A percentile compares a stretch with the other conserved stretches of the same genome.
Conservation (phyloP, 2,113 vertebrate species). For the Ictalurus furcatus region DNA sequence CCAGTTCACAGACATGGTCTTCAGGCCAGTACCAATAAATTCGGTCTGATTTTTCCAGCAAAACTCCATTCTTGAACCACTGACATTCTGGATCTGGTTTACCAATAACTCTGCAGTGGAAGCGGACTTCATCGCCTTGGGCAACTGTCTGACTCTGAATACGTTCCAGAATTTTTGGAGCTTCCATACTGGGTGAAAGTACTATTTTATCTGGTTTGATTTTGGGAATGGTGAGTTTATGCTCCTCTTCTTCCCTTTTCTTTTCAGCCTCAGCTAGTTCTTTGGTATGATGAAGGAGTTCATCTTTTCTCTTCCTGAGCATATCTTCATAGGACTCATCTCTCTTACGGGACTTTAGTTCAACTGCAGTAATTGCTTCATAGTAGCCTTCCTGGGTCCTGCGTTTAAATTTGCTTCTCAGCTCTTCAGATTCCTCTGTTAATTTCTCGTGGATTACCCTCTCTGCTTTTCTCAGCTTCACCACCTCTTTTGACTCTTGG, state of each 20-base stretch:
- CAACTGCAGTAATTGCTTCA: constrained; percentile 95
- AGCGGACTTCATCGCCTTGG: constrained; percentile 85
- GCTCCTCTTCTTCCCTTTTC: constrained; percentile 81
- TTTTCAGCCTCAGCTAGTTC: constrained; percentile 88
- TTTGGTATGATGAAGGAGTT: constrained; percentile 90
- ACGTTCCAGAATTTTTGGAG: constrained; percentile 92
- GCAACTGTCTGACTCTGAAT: constrained; percentile 93
- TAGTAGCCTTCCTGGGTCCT: constrained; percentile 97
- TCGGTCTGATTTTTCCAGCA: constrained; percentile 88
- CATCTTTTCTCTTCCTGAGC: constrained; percentile 92
- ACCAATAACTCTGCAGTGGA: constrained; percentile 87
- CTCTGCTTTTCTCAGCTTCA: constrained; percentile 89
- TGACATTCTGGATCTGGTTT: constrained; percentile 94
- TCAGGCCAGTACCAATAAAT: constrained; percentile 96
- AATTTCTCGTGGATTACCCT: constrained; percentile 87
- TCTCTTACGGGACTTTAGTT: constrained; percentile 92
- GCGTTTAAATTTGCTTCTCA: constrained; percentile 96
- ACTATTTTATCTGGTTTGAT: constrained; percentile 88
- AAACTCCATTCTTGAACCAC: constrained; percentile 97
- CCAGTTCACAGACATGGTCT: constrained; percentile 92
- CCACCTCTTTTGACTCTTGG: constrained; percentile 80
- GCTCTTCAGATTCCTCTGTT: constrained; percentile 90
- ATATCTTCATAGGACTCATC: constrained; percentile 94
- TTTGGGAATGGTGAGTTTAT: constrained; percentile 82
- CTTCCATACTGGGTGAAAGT: constrained; percentile 93